phyloP scores from a whole-genome alignment of 2,797 vertebrate genomes.

The Scyliorhinus canicula region DNA sequence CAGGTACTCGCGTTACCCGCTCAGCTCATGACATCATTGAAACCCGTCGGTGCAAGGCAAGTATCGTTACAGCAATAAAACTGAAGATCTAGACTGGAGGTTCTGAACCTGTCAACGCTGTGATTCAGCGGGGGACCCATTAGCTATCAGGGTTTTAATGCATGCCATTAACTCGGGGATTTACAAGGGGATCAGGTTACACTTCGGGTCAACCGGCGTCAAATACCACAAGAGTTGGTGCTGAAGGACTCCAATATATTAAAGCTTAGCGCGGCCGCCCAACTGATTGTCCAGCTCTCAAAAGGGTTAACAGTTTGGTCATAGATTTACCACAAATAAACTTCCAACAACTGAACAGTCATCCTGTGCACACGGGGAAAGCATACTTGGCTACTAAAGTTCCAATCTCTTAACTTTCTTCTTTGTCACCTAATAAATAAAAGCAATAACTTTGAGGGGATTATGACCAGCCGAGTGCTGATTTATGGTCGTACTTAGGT shows the following conservation, averaged over 20 bases:
- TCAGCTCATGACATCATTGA: neutral
- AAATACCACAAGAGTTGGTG: neutral
- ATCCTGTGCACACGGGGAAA: neutral
- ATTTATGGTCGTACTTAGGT: neutral
- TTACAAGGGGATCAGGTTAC: neutral
- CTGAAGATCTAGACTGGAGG: neutral
- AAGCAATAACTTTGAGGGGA: neutral
- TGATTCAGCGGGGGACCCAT: neutral
- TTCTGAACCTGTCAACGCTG: conserved; percentile 9
- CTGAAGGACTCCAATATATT: neutral
- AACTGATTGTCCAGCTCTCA: neutral
- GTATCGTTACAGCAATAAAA: neutral
- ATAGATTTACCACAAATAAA: neutral
- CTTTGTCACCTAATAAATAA: conserved; percentile 11
- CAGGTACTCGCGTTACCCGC: neutral
- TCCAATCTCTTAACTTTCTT: neutral
- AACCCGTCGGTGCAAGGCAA: neutral
- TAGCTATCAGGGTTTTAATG: neutral
- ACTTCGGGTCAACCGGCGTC: neutral
- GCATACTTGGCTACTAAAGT: neutral
- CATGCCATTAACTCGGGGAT: neutral
- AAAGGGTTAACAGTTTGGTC: neutral
- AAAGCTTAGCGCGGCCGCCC: neutral
- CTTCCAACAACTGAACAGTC: neutral
- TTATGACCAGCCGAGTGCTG: neutral